Conservation (phyloP, 2,797 vertebrate genomes). For the Hemitrygon akajei region DNA sequence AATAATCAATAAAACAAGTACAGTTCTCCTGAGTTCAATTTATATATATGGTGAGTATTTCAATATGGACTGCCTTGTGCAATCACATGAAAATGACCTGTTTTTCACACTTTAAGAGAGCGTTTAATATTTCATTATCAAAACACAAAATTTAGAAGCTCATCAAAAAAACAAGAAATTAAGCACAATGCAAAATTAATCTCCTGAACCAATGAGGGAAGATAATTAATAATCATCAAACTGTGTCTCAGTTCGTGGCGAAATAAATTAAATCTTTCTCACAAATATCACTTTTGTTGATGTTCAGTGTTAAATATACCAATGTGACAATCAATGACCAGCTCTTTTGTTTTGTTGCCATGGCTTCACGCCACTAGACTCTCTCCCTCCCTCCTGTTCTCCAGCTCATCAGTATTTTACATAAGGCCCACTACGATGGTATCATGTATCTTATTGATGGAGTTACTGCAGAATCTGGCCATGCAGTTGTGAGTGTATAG, state of each 20-base stretch:
- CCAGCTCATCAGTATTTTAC: too few species aligned
- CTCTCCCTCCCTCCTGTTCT: too few species aligned
- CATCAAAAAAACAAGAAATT: neutral
- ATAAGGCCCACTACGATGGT: too few species aligned
- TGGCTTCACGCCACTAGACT: too few species aligned
- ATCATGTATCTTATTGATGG: too few species aligned
- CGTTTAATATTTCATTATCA: slow-evolving; percentile 17
- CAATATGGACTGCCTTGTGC: neutral
- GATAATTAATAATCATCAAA: slow-evolving; percentile 10
- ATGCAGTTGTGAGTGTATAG: too few species aligned
- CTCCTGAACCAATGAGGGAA: neutral
- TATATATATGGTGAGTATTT: neutral
- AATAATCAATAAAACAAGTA: slow-evolving; percentile 20
- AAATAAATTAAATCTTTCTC: slow-evolving; percentile 22
- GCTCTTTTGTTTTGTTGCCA: too few species aligned
- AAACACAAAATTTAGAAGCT: neutral
- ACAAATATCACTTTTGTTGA: neutral
- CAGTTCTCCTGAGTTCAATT: neutral
- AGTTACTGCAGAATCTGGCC: too few species aligned
- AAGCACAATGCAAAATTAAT: slow-evolving; percentile 21
- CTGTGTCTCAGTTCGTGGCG: neutral
- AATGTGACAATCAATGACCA: too few species aligned
- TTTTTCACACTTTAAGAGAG: neutral
- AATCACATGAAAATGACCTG: neutral
- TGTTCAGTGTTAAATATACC: neutral